A percentile compares a stretch with the other conserved stretches of the same genome.
Evolutionary conservation across 2,113 vertebrate species (phyloP).

Genomic region (Thamnophis sirtalis): DNA sequence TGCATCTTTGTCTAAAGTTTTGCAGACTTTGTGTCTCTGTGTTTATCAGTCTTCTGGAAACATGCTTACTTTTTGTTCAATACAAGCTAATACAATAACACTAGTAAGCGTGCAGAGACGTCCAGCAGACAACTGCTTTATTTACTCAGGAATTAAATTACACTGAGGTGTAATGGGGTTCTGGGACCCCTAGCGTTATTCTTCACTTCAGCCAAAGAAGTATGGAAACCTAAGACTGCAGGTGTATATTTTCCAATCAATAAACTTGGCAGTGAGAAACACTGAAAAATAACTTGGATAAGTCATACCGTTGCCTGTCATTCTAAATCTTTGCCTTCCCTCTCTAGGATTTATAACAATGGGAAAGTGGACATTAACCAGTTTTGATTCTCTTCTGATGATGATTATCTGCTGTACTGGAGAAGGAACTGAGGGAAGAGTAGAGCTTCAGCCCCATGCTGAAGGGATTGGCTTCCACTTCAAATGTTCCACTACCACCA

Average conservation of each 20-base stretch:
- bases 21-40: not conserved
- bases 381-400: not conserved
- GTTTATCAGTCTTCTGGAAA: not conserved
- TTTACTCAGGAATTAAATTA: not conserved
- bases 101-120: not conserved
- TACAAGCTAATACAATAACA: not conserved
- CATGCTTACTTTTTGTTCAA: not conserved
- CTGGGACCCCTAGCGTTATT: not conserved
- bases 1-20: not conserved
- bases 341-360: not conserved
- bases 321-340: not conserved
- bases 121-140: not conserved
- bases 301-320: not conserved
- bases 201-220: not conserved
- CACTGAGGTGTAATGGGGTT: not conserved
- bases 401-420: not conserved
- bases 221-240: not conserved
- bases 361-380: not conserved
- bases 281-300: not conserved
- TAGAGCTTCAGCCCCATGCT: not conserved
- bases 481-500: not conserved
- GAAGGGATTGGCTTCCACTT: not conserved
- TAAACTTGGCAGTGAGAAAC: not conserved
- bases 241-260: not conserved
- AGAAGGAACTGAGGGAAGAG: not conserved